phyloP scores from a whole-genome alignment of 64 coral and sea anemone genomes.

The Pachyseris speciosa region DNA sequence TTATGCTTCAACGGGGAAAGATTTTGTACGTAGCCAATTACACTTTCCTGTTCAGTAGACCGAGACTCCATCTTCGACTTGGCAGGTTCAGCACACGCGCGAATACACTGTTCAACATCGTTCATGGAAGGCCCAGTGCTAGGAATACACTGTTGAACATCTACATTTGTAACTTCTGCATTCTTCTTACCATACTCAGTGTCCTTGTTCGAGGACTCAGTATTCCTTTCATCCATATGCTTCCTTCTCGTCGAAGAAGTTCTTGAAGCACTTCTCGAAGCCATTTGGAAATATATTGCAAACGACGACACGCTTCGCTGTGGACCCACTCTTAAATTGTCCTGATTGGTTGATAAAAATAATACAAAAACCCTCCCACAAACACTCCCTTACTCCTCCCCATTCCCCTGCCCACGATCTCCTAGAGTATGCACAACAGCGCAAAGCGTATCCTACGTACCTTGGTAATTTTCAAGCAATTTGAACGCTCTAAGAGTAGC shows the following conservation, averaged over 20 bases:
- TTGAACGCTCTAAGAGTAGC: background rate
- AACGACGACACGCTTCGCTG: background rate
- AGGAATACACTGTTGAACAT: background rate
- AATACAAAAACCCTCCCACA: conserved; percentile 4
- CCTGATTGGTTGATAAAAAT: background rate
- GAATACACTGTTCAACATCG: background rate
- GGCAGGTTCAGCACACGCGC: conserved; percentile 15
- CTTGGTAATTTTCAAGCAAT: background rate
- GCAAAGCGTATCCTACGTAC: background rate
- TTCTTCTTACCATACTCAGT: background rate
- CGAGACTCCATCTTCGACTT: conserved; percentile 19
- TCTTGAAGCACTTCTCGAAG: background rate
- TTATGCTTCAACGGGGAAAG: conserved; percentile 48
- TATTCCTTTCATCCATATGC: background rate
- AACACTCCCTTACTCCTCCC: conserved; percentile 2
- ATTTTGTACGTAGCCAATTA: conserved; percentile 49
- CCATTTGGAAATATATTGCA: background rate
- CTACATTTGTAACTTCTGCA: conserved; percentile 5
- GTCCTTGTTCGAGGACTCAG: background rate
- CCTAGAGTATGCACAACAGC: background rate
- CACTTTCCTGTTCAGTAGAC: conserved; percentile 27
- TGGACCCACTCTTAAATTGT: conserved; percentile 1
- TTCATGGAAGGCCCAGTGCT: background rate
- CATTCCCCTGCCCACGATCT: background rate
- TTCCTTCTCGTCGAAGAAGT: background rate